These are phyloP conservation scores for Chroicocephalus ridibundus DNA, from an alignment of 2,113 vertebrate species.

Conservation along the genomic window DNA sequence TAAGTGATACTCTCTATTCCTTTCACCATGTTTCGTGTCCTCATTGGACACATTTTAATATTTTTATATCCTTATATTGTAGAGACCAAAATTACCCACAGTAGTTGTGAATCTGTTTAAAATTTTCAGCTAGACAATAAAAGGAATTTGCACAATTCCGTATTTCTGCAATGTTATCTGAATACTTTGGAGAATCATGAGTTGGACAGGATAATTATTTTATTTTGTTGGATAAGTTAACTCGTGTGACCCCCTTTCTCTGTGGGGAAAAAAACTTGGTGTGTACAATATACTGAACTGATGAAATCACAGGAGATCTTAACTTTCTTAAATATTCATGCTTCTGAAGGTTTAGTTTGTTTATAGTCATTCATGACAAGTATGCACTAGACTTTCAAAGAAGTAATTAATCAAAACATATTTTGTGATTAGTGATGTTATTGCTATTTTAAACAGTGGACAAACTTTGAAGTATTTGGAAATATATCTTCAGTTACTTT, in stretches of 20 bases:
- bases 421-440: background rate
- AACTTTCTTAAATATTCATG: background rate
- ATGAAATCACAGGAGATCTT: background rate
- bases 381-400: background rate
- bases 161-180: background rate
- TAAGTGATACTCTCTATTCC: background rate
- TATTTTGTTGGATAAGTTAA: background rate
- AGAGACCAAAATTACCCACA: background rate
- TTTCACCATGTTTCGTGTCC: no score
- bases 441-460: background rate
- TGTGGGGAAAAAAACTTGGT: background rate
- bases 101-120: background rate
- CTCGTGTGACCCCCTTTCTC: background rate
- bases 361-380: background rate
- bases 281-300: background rate
- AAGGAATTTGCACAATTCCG: background rate
- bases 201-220: background rate
- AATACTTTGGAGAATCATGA: background rate
- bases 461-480: background rate
- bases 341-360: background rate
- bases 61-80: background rate
- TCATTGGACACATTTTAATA: background rate
- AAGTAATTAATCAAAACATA: background rate
- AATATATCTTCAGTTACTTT: background rate
- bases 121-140: background rate